Percentiles rank a stretch among this genome's conserved stretches.
Conservation (phyloP, 2,888 invertebrate species). For the Lasioglossum villosulum region DNA sequence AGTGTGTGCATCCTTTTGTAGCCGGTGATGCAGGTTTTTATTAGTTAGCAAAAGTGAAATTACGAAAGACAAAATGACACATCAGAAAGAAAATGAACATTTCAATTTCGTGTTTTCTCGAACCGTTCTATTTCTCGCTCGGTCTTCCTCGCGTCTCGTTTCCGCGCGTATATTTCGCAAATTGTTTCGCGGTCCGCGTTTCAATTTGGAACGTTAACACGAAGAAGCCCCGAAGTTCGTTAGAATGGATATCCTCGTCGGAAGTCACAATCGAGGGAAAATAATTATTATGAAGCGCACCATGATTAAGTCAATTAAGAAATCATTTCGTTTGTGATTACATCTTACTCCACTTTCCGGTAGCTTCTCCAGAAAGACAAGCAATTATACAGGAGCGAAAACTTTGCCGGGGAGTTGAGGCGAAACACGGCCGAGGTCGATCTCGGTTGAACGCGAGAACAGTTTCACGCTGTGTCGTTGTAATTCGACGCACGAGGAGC, state of each 20-base stretch:
- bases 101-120: neutral
- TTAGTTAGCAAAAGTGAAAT: neutral
- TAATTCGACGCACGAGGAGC: conserved; percentile 57
- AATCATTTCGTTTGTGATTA: conserved; percentile 68
- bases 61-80: too few species aligned
- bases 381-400: conserved; percentile 70
- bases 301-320: conserved; percentile 70
- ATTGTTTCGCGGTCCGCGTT: neutral
- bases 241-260: conserved; percentile 50
- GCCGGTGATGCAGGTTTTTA: neutral
- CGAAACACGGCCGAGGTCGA: conserved; percentile 58
- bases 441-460: conserved; percentile 50
- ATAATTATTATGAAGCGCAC: conserved; percentile 61
- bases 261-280: conserved; percentile 41
- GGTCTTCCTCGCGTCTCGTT: neutral
- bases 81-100: neutral
- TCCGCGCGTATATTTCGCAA: neutral
- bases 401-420: conserved; percentile 63
- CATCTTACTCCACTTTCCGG: conserved; percentile 48
- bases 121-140: neutral
- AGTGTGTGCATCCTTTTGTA: neutral
- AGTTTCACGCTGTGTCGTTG: conserved; percentile 65
- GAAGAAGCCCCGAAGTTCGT: conserved; percentile 16
- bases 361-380: conserved; percentile 62
- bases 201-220: neutral